Evolutionary conservation across 1,140 invertebrate species (phyloP), one percentile per base, ranked within the genome.

Genomic region (Ladona fulva): DNA sequence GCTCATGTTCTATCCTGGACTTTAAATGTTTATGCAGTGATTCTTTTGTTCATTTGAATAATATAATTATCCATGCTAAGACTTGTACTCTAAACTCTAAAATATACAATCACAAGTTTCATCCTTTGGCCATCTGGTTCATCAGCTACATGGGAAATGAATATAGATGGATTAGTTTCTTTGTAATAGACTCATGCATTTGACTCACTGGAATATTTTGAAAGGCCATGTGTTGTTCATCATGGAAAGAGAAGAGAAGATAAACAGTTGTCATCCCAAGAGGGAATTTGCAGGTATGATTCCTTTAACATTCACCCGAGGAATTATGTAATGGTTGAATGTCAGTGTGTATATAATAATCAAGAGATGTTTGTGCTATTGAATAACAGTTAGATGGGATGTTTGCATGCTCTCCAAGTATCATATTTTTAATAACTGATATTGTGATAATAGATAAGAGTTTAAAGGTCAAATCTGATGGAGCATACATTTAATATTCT

Each of bases 211-310:
- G 52, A 66, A 66, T 66, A 66, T 66, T 66, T 66, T 66, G 52
- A 66, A 66, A 66, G 52, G 52, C 52, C 52, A 66, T 66, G 12
- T 66, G 52, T 52, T 52, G 44, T 66, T 66, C 52, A 66, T 66
- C 52, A 66, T 66, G 52, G 52, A 66, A 66, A 66, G 52, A 22
- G 52, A 66, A 22, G 52, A 66, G 12, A 66, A 12, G 52, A 66
- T 19, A 6, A 66, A 66, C 52, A 66, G 52, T 16, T 66, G 16
- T 6, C 52, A 66, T 22, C 14, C 52, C 52, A 16, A 19, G 44
- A 66, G 52, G n/a, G 52, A 66, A 12, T 66, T 66, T 66, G 3
- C 52, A 66, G 52, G 52, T 66, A 66, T 66, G 52, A 66, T 22
- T 66, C 3, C 52, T 66, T 66, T 66, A 37, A 19, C 3, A 66